Evolutionary conservation across 2,888 invertebrate species (phyloP), one percentile per base, ranked within the genome.

Genomic region (Mystacides longicornis): DNA sequence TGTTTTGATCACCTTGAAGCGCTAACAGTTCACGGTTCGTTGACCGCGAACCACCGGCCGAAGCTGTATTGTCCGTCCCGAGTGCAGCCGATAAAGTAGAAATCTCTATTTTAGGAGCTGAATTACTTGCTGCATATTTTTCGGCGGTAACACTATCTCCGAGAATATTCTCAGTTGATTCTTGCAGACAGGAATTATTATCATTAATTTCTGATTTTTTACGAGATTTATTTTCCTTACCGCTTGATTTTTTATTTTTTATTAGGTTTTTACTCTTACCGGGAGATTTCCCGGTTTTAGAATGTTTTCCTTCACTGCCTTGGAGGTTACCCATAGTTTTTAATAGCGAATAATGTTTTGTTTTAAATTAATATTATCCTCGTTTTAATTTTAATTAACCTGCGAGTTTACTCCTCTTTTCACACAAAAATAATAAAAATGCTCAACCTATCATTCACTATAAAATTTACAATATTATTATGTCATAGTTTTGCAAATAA

Each of bases 231-330:
- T 37, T 65, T 65, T 52, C 67, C 66, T 63, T 70, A 67, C 67
- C 75, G 57, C 70, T 67, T 21, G 74, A 70, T 64, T 74, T 75
- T 62, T 71, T 70, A 62, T 75, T 77, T 63, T 76, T 76, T 60
- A 79, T 78, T 63, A 80, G 77, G 64, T 75, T 71, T 71, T 81
- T 81, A 60, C 75, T 70, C 67, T 79, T 80, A 3, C 76, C 74
- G n/a, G 78, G 78, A n/a, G 78, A 75, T 66, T 78, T 80, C 55
- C 77, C 75, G 27, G 72, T 67, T 67, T 80, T 80, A 43, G 68
- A 61, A 60, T 74, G 73, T 66, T 80, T 80, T 60, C 75, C 74
- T 55, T 68, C 69, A 58, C 75, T 74, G 23, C 75, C 66, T 68
- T 80, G 80, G 60, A 67, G 73, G 63, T 81, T 81, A 18, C 81